Evolutionary conservation across 1,140 invertebrate species (phyloP).

Genomic region (Pseudomyrmex sp.): DNA sequence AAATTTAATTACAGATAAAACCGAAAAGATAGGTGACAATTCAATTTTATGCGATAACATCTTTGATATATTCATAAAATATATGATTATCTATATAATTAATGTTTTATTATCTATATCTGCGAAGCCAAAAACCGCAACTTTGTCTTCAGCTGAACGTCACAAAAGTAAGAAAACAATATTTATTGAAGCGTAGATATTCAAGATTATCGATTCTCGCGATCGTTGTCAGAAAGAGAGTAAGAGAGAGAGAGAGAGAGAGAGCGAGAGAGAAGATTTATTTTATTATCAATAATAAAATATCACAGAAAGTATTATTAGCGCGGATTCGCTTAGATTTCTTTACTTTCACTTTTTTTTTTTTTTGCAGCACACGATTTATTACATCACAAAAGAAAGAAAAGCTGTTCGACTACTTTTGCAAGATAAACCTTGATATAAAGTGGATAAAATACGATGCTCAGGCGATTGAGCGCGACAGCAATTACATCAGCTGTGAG

Average conservation of each 20-base stretch:
- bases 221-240: not conserved
- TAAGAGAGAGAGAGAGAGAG: no score
- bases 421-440: constrained; percentile 30
- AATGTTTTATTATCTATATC: constrained; percentile 1
- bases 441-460: constrained; percentile 1
- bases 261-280: not conserved
- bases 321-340: no score
- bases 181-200: not conserved
- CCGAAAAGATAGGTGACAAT: not conserved
- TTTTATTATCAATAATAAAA: constrained; percentile 25
- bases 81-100: not conserved
- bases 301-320: not conserved
- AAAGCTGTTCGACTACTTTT: no score
- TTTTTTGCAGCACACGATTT: not conserved
- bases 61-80: constrained; percentile 3
- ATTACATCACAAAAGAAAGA: not conserved
- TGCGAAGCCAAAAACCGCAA: not conserved
- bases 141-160: not conserved
- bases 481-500: not conserved
- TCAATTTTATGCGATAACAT: not conserved
- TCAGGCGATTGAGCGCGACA: not conserved
- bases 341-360: no score
- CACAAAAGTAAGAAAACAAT: not conserved
- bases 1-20: not conserved
- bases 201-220: not conserved